phyloP scores from a whole-genome alignment of 92 coral and sea anemone genomes.

The Epizoanthus fatuus region DNA sequence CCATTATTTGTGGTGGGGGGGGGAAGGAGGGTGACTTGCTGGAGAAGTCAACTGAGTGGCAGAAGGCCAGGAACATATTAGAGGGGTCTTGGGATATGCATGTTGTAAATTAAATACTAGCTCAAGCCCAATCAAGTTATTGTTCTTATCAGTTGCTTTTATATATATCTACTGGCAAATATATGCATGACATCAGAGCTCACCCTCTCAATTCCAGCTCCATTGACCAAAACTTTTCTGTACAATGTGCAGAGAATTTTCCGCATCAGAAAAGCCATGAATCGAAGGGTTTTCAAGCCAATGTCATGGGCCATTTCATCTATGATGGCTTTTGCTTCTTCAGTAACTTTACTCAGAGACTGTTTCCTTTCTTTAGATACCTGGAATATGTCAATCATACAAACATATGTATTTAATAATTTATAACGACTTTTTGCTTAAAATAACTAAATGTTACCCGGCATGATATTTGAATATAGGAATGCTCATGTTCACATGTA shows the following conservation, averaged over 20 bases:
- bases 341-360: slow-evolving; percentile 63
- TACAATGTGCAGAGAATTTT: slow-evolving; percentile 91
- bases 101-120: no score
- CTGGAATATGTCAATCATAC: slow-evolving; percentile 40
- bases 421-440: no score
- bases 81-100: neutral
- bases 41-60: neutral
- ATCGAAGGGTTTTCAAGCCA: slow-evolving; percentile 83
- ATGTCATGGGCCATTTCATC: slow-evolving; percentile 97
- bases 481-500: no score
- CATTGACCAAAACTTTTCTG: slow-evolving; percentile 88
- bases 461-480: no score
- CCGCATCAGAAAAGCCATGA: slow-evolving; percentile 89
- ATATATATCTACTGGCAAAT: neutral
- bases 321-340: slow-evolving; percentile 88
- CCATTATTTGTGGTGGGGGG: no score
- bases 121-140: no score
- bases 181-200: neutral
- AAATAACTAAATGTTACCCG: no score
- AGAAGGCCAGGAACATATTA: neutral
- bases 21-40: no score
- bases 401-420: no score
- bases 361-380: slow-evolving; percentile 83
- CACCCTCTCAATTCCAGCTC: slow-evolving; percentile 93
- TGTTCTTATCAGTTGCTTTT: no score